Conservation (phyloP, 53 echinoderm and acorn worm genomes). For the Stichopus horrens region DNA sequence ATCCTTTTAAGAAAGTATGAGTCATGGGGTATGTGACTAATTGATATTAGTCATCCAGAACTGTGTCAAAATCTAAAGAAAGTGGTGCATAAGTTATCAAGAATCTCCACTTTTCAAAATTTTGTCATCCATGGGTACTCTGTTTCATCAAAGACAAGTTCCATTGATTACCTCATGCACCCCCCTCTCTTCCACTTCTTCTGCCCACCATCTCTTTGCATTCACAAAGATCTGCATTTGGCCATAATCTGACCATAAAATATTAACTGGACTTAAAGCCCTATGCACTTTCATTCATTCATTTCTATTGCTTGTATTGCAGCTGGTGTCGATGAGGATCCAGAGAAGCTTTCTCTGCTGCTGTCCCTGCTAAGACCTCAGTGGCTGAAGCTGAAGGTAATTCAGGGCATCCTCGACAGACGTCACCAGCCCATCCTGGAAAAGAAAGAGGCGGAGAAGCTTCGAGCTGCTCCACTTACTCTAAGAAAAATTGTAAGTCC, state of each 20-base stretch:
- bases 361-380: constrained; percentile 64
- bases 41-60: too few relatives aligned
- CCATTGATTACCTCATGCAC: neutral
- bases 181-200: neutral
- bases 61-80: too few relatives aligned
- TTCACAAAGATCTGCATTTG: neutral
- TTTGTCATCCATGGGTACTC: too few relatives aligned
- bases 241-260: neutral
- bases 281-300: neutral
- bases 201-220: neutral
- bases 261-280: neutral
- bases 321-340: constrained; percentile 64
- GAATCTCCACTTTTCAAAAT: too few relatives aligned
- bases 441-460: constrained; percentile 36
- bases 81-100: too few relatives aligned
- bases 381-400: constrained; percentile 80
- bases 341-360: constrained; percentile 52
- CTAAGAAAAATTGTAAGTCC: constrained; percentile 75
- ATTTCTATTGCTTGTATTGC: neutral
- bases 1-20: too few relatives aligned
- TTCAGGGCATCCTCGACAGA: constrained; percentile 55
- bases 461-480: constrained; percentile 40
- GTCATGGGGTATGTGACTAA: too few relatives aligned
- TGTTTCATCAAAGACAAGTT: neutral
- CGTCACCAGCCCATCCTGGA: constrained; percentile 67